Base-by-base conservation (phyloP, 2,888 invertebrate genomes). In the Drosophila conformis region DNA sequence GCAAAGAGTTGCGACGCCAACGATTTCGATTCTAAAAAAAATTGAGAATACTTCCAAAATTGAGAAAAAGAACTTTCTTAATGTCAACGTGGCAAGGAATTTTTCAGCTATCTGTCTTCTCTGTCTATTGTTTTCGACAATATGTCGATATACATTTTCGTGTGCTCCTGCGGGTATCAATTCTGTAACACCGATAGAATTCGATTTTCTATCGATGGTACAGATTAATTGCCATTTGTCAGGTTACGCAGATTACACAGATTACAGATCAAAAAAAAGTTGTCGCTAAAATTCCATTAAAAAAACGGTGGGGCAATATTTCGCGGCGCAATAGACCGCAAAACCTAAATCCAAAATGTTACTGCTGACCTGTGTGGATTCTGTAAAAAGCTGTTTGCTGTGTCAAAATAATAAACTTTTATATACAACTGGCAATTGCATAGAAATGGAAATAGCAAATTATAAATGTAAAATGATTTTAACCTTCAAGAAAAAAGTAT, bases 1-100 rank as follows among this genome's bases (percentile, higher is more conserved):
- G 54, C 52, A 49, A 54, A 15, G 15, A 57, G 21, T 13, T n/a
- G n/a, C 5, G 29, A 52, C 13, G n/a, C 40, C 36, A 13, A 61
- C 69, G 64, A 25, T 7, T 46, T 46, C 7, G 21, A 46, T 7
- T 7, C 21, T 21, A 21, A 6, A 5, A 21, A 42, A 42, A 46
- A 46, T 21, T 21, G 21, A 4, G 46, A 21, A 13, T 1, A 13
- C 21, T 11, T 46, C 1, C 42, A 21, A 42, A 42, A 42, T 42
- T 5, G 2, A 42, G 42, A 21, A 46, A 21, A 46, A 13, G 1
- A 1, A 11, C 4, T 21, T 21, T 15, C 46, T 21, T 46, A 15
- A 21, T 21, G 13, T 21, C n/a, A 40, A 38, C 4, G 27, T 18
- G 1, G 5, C 40, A 38, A 18, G 38, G 2, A 33, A 13, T 31